Conservation (phyloP, 2,113 vertebrate genomes). For the Calidris pugnax region DNA sequence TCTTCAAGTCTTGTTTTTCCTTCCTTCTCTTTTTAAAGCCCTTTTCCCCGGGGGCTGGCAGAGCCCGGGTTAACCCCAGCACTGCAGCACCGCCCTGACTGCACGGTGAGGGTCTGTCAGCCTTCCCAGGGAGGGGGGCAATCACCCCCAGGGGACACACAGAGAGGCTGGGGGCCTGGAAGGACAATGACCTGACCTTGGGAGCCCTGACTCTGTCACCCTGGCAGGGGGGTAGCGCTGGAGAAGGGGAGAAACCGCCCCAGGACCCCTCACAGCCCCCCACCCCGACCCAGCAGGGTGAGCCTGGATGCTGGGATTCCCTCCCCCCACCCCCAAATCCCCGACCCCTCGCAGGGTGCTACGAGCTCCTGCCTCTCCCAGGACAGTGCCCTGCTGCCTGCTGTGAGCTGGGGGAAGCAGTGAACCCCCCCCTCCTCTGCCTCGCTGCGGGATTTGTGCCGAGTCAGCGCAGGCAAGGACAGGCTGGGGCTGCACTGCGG, state of each 20-base stretch:
- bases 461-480: conserved; percentile 63
- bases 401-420: neutral
- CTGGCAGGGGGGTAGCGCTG: accelerated
- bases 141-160: accelerated
- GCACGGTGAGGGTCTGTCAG: accelerated
- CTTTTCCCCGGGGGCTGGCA: neutral
- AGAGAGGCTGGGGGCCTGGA: neutral
- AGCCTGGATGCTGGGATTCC: accelerated
- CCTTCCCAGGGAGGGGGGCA: accelerated
- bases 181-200: neutral
- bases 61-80: neutral
- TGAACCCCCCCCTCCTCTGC: accelerated
- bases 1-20: neutral
- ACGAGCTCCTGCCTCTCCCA: neutral
- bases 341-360: accelerated
- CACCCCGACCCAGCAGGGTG: neutral
- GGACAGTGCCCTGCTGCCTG: neutral
- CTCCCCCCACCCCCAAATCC: no score
- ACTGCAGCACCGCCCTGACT: neutral
- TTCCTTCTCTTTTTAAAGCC: neutral
- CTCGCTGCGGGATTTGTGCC: neutral
- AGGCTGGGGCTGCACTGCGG: conserved; percentile 65
- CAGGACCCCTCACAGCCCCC: neutral
- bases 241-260: neutral
- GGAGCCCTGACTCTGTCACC: neutral